Base-by-base conservation (phyloP, 1,140 invertebrate species). In the Drosophila serrata region DNA sequence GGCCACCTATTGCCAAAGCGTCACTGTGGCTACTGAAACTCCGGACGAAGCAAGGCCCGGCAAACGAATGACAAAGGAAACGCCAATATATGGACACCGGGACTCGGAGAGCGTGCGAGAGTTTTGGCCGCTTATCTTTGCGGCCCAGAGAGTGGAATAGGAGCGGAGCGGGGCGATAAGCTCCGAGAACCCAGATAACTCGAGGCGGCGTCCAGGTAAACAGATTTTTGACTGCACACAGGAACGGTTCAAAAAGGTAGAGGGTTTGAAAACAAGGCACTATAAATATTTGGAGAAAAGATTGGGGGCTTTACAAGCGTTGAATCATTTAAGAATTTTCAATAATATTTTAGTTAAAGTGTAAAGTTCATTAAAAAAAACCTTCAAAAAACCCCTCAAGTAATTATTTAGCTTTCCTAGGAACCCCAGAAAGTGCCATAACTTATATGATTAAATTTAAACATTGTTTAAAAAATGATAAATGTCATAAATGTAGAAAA, bases 161-260 rank as follows among this genome's bases (percentile, higher is more conserved):
- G 57, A 51, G 63, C 19, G 45, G 27, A 73, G 60, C 22, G 45
- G 51, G 31, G 59, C 82, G 82, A 88, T 87, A 87, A 87, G 82
- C 79, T 82, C 13, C 39, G 29, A 43, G 40, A 45, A 27, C 56
- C 62, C 84, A 86, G 70, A 85, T 86, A 86, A 79, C 62, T 63
- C 61, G 19, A 29, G 61, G 68, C 56, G 49, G 42, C 64, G 64
- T 73, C 59, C 82, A 88, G 82, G 82, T 88, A 88, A 87, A 82
- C 60, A 65, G 56, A 62, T 65, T 63, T 55, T 40, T 35, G 40
- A 35, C 61, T 62, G 49, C 49, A 13, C n/a, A 51, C 81, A 84
- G 74, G 69, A 51, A 53, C 65, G 76, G 62, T 43, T 59, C 60
- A 13, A 4, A 29, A 9, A 35, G 8, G 3, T 7, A 5, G 29